Evolutionary conservation across 2,797 vertebrate species (phyloP), one percentile per base, ranked within the genome.

Genomic region (Cichlasoma orientale): DNA sequence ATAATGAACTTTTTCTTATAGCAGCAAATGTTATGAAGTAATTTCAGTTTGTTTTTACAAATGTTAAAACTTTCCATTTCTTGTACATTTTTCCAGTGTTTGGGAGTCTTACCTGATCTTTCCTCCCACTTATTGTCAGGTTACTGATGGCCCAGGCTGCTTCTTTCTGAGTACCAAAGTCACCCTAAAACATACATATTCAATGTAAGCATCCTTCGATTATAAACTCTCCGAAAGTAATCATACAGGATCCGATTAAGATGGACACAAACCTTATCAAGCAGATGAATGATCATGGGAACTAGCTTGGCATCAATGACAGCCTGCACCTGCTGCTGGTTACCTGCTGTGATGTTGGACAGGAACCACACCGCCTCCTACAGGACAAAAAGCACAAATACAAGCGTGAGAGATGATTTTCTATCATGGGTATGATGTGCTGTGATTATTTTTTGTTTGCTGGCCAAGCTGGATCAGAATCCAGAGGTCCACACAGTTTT

Each of bases 111-210:
- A 99, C 98, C 95, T 99, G 98, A 90, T 99, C 98, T 96, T 99
- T 99, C 72, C 98, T 97, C 70, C 98, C 98, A 36, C 98, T 99
- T 94, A 99, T 99, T 70, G 98, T 99, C 94, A 99, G 95, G 94
- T 99, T 99, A 95, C 98, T 99, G 95, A 99, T 99, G 92, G 98
- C 98, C 98, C 98, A 99, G 27, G 98, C 98, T 66, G 98, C 98
- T 95, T 99, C 98, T 81, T 99, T 99, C 93, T 99, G 98, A 85
- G 98, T 99, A 78, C 98, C 98, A 93, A 99, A 99, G 92, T 99
- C 98, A 23, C 98, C 98, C 98, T 99, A 72, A 13, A 92, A 77
- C 53, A 25, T 0, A 83, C 2, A 12, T 7, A 59, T 66, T 61
- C 11, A 68, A 27, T 27, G 66, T 89, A 4, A 88, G 58, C 1